Evolutionary conservation across 2,113 vertebrate genomes (phyloP).

Genomic region (Nannospalax galili): DNA sequence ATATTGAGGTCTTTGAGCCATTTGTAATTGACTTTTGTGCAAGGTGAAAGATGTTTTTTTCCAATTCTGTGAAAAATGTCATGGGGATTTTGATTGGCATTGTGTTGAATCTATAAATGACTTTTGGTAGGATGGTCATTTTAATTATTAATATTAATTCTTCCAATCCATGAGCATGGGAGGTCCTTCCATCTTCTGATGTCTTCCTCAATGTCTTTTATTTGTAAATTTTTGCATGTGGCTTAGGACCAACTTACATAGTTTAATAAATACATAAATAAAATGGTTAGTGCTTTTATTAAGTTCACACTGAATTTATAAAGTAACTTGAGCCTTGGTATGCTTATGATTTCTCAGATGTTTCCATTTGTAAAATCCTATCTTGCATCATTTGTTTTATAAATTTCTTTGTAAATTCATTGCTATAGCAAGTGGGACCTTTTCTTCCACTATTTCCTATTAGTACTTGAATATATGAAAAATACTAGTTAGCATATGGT

Average conservation of each 20-base stretch:
- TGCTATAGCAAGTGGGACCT: not conserved
- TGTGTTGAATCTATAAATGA: too few relatives aligned
- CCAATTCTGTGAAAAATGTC: too few relatives aligned
- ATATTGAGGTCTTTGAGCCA: too few relatives aligned
- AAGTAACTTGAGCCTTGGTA: not conserved
- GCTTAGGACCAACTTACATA: not conserved
- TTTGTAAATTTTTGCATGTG: not conserved
- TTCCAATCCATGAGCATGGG: too few relatives aligned
- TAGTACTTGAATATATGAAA: not conserved
- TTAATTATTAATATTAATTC: too few relatives aligned
- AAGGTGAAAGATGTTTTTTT: too few relatives aligned
- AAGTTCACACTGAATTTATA: slow-evolving; percentile 10
- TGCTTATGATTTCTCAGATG: not conserved
- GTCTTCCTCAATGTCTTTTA: too few relatives aligned
- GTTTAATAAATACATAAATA: not conserved
- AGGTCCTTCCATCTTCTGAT: too few relatives aligned
- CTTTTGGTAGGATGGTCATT: too few relatives aligned
- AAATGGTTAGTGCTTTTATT: not conserved
- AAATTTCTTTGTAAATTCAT: not conserved
- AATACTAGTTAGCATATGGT: not conserved
- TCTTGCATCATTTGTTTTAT: not conserved
- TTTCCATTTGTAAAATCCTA: not conserved
- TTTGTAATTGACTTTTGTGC: too few relatives aligned
- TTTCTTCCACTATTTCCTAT: not conserved
- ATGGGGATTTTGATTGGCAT: too few relatives aligned